Evolutionary conservation across 2,113 vertebrate genomes (phyloP).

Genomic region (Atractosteus spatula): DNA sequence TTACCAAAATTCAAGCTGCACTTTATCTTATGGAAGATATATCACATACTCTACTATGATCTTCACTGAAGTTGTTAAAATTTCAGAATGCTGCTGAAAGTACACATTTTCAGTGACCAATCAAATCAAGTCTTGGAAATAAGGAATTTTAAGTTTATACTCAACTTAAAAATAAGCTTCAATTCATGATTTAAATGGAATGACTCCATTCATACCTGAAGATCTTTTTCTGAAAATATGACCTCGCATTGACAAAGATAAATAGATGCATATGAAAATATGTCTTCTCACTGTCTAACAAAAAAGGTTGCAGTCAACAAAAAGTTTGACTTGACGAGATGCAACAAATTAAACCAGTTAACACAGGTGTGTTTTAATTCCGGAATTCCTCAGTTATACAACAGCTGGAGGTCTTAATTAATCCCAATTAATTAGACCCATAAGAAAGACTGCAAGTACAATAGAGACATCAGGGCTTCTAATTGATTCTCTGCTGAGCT

Average conservation of each 20-base stretch:
- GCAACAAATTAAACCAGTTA: conserved; percentile 17
- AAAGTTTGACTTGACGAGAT: neutral
- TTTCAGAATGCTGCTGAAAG: no score
- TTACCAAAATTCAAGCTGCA: no score
- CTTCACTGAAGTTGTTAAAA: no score
- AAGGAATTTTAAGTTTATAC: neutral
- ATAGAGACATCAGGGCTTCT: conserved; percentile 8
- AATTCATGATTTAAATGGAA: no score
- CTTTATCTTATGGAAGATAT: no score
- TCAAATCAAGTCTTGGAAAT: no score
- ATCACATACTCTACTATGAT: no score
- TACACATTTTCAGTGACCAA: no score
- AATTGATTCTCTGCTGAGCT: neutral
- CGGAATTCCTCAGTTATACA: neutral
- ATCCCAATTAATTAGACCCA: conserved; percentile 13
- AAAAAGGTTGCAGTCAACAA: neutral
- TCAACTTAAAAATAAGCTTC: neutral
- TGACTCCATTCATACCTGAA: no score
- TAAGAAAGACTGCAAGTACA: neutral
- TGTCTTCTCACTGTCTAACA: neutral
- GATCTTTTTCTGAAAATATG: no score
- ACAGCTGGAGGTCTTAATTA: neutral
- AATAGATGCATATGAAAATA: neutral
- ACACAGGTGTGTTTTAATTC: conserved; percentile 6
- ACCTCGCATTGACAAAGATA: neutral